phyloP scores from a whole-genome alignment of 1,140 invertebrate species.

The Stegodyphus mimosarum region DNA sequence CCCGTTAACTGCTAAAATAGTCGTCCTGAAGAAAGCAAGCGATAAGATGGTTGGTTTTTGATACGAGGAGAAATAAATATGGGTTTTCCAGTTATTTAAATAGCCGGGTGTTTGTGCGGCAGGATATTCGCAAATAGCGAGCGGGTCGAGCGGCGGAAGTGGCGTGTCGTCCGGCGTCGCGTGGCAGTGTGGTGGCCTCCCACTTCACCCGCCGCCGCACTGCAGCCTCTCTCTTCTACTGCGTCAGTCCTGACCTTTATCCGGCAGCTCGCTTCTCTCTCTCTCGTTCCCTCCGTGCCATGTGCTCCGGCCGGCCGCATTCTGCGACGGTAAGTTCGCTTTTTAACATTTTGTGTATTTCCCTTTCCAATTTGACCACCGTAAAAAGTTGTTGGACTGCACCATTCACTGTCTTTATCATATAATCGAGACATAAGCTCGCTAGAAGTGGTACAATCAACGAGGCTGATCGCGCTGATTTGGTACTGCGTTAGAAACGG shows the following conservation, averaged over 20 bases:
- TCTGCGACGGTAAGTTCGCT: slow-evolving; percentile 1
- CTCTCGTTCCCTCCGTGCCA: not conserved
- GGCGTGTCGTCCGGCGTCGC: slow-evolving; percentile 29
- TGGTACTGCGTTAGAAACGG: too few relatives aligned
- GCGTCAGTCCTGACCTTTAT: slow-evolving; percentile 58
- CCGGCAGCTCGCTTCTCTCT: not conserved
- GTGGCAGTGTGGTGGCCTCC: slow-evolving; percentile 5
- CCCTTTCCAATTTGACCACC: not conserved
- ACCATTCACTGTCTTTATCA: too few relatives aligned
- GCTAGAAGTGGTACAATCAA: too few relatives aligned
- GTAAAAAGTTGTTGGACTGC: too few relatives aligned
- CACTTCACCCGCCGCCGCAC: slow-evolving; percentile 29
- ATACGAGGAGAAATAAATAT: not conserved
- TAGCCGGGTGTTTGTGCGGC: slow-evolving; percentile 14
- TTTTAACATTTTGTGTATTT: not conserved
- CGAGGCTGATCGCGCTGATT: too few relatives aligned
- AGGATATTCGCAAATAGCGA: slow-evolving; percentile 30
- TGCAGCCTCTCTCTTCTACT: slow-evolving; percentile 38
- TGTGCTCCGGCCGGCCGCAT: slow-evolving; percentile 14
- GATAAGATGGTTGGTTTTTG: too few relatives aligned
- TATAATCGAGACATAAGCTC: too few relatives aligned
- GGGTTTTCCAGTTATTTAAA: slow-evolving; percentile 33
- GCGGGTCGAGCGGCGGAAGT: slow-evolving; percentile 19
- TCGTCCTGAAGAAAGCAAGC: too few relatives aligned
- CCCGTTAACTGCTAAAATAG: too few relatives aligned